Percentiles rank a stretch among this genome's conserved stretches.
Evolutionary conservation across 2,797 vertebrate genomes (phyloP).

Genomic region (Emydoidea blandingii): DNA sequence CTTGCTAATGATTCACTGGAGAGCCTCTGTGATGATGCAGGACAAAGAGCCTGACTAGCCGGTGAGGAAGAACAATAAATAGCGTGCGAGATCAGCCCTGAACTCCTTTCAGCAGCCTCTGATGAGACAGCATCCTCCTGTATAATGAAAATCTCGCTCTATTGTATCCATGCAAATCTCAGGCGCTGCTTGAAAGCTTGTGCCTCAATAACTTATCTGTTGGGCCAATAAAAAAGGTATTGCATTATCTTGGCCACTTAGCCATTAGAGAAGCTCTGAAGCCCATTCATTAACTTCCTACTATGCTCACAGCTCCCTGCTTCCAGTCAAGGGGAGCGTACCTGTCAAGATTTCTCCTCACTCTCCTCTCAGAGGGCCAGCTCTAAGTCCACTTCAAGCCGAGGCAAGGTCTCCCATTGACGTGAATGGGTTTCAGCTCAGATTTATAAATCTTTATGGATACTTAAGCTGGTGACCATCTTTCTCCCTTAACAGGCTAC

Average conservation of each 20-base stretch:
- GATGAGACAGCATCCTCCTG: slow-evolving; percentile 44
- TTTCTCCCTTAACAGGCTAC: not conserved
- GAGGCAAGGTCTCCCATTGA: not conserved
- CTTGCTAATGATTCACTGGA: slow-evolving; percentile 34
- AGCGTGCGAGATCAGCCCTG: not conserved
- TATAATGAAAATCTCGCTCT: slow-evolving; percentile 69
- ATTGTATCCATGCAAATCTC: slow-evolving; percentile 74
- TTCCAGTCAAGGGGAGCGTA: not conserved
- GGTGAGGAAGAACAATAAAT: slow-evolving; percentile 42
- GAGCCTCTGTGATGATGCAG: slow-evolving; percentile 4
- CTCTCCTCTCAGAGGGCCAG: rapidly evolving
- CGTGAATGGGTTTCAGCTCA: rapidly evolving
- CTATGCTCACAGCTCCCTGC: not conserved
- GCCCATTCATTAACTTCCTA: not conserved
- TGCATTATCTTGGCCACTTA: slow-evolving; percentile 72
- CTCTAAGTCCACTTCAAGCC: rapidly evolving
- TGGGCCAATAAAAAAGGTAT: slow-evolving; percentile 66
- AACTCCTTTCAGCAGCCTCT: slow-evolving; percentile 63
- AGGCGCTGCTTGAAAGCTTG: slow-evolving; percentile 29
- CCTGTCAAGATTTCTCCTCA: not conserved
- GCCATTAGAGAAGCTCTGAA: slow-evolving; percentile 55
- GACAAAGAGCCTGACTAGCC: slow-evolving; percentile 54
- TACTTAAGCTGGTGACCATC: rapidly evolving
- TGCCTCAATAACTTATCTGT: slow-evolving; percentile 64
- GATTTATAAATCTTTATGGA: not conserved